Percentiles rank a stretch among this genome's conserved stretches.
phyloP scores from a whole-genome alignment of 2,113 vertebrate genomes.

The Leptobrachium ailaonicum region DNA sequence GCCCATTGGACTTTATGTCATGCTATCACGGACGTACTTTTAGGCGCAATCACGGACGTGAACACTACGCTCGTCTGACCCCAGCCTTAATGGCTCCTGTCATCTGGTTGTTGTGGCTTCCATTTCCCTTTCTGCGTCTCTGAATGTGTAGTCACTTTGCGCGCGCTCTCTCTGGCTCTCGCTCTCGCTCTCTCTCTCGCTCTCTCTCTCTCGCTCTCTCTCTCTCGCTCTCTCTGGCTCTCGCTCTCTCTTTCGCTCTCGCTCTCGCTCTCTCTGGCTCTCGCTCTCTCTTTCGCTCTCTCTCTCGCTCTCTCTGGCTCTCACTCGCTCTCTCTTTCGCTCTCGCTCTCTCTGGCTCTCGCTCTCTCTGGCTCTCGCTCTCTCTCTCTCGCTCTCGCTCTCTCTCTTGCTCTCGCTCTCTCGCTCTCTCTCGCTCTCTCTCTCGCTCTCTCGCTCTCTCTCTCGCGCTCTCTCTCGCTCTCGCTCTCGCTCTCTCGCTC shows the following conservation, averaged over 20 bases:
- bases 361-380: no score
- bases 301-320: no score
- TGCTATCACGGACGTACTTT: no score
- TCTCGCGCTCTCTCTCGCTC: background rate
- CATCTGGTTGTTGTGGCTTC: background rate
- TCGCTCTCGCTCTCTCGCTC: background rate
- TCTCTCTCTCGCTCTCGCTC: no score
- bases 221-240: background rate
- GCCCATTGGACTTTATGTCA: no score
- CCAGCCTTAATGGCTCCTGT: background rate
- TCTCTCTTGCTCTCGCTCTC: background rate
- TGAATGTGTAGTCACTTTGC: background rate
- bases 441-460: background rate
- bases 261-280: no score
- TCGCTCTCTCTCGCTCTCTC: background rate
- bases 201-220: background rate
- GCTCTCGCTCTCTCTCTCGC: background rate
- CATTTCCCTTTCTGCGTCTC: background rate
- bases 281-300: no score
- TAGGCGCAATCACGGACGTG: no score
- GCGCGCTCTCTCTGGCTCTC: background rate
- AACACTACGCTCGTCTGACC: no score
- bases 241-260: background rate
- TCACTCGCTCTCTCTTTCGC: no score
- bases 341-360: no score